These are phyloP conservation scores for Simalia tracyae DNA, from an alignment of 2,797 vertebrate genomes.

Conservation along the genomic window DNA sequence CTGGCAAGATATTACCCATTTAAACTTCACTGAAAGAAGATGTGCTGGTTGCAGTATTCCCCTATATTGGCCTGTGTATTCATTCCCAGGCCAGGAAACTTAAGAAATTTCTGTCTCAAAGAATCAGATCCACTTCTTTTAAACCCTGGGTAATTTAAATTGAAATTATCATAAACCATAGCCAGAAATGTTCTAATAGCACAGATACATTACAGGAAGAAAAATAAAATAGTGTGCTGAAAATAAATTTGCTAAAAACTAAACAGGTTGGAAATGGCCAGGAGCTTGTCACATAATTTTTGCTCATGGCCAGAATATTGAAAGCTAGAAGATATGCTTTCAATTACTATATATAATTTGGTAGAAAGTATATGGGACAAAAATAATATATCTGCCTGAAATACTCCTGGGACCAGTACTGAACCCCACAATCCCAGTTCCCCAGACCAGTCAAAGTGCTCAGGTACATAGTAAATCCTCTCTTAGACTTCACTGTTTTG, in stretches of 20 bases:
- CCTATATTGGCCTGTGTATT: slow-evolving; percentile 10
- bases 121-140: not conserved
- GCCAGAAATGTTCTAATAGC: not conserved
- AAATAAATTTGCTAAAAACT: not conserved
- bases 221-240: not conserved
- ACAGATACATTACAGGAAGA: not conserved
- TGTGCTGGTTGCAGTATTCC: not conserved
- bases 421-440: not conserved
- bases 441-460: not conserved
- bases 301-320: not conserved
- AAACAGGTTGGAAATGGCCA: not conserved
- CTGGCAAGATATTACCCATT: not conserved
- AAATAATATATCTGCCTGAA: not conserved
- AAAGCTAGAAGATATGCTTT: not conserved
- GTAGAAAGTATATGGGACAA: not conserved
- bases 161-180: slow-evolving; percentile 13
- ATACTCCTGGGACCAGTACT: not conserved
- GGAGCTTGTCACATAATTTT: not conserved
- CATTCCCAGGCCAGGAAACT: slow-evolving; percentile 18
- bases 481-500: not conserved
- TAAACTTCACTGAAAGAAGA: not conserved
- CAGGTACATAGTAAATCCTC: not conserved
- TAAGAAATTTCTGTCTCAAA: not conserved
- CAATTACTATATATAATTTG: not conserved
- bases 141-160: slow-evolving; percentile 40